These are phyloP conservation scores for Tachina fera DNA, from an alignment of 2,888 invertebrate genomes.

Conservation along the genomic window DNA sequence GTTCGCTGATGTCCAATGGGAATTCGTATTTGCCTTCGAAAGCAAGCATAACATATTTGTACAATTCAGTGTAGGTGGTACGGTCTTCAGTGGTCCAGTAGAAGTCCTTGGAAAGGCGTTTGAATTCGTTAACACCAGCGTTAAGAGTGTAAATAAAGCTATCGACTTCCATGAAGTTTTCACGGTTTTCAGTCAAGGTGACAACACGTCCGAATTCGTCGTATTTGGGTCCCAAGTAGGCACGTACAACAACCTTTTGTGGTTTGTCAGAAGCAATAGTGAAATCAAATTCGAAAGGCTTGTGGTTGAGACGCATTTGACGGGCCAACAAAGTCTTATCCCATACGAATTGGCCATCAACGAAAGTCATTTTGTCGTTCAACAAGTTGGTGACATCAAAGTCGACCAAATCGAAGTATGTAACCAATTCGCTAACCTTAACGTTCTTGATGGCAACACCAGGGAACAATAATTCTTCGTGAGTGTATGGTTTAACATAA, in stretches of 20 bases:
- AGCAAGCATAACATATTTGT: slow-evolving; percentile 83
- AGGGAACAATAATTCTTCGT: slow-evolving; percentile 85
- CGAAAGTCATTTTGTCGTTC: slow-evolving; percentile 79
- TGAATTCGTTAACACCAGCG: slow-evolving; percentile 83
- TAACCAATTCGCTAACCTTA: slow-evolving; percentile 86
- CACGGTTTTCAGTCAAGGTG: slow-evolving; percentile 78
- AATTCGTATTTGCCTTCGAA: slow-evolving; percentile 83
- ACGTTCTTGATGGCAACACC: slow-evolving; percentile 87
- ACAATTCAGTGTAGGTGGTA: slow-evolving; percentile 82
- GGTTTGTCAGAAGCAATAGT: slow-evolving; percentile 85
- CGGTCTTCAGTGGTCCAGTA: slow-evolving; percentile 85
- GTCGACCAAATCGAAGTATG: slow-evolving; percentile 87
- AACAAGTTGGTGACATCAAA: slow-evolving; percentile 84
- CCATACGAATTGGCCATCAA: slow-evolving; percentile 82
- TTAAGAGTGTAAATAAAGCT: slow-evolving; percentile 85
- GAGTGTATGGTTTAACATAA: slow-evolving; percentile 85
- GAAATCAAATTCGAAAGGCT: slow-evolving; percentile 86
- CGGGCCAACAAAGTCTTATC: slow-evolving; percentile 84
- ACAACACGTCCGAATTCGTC: slow-evolving; percentile 83
- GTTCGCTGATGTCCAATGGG: slow-evolving; percentile 83
- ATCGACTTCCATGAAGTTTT: slow-evolving; percentile 87
- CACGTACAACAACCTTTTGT: slow-evolving; percentile 84
- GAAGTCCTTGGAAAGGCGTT: slow-evolving; percentile 78
- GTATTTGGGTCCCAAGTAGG: slow-evolving; percentile 88
- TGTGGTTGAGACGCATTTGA: slow-evolving; percentile 89